Base-by-base conservation (phyloP, 2,113 vertebrate species). In the Megaceryle maxima region DNA sequence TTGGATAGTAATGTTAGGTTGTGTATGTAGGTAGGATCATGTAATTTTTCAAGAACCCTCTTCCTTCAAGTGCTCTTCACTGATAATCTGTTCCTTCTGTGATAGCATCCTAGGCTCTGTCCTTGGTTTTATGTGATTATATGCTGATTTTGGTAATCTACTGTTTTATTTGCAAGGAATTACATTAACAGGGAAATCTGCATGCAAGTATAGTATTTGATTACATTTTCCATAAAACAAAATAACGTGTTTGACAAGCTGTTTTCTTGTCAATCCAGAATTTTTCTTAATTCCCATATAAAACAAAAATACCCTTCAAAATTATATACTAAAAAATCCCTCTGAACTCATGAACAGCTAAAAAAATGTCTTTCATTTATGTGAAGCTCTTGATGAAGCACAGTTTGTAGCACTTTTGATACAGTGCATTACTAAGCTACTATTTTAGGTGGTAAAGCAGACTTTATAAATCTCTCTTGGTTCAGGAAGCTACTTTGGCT, bases 31-130 rank as follows among this genome's bases (percentile, higher is more conserved):
- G 31, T 37, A 50, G 64, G 15, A 29, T 50, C 16, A 19, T 73
- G 21, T 62, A 18, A 11, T 75, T 77, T 57, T 67, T 0, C 0
- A 43, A 73, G 24, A 66, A 28, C 9, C 9, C 6, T 66, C 11
- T 29, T 73, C 15, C 24, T 85, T 76, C 44, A 43, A 8, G 26
- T 68, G 13, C 10, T 63, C 8, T 62, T 80, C 50, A n/a, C 18
- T 53, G 37, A 25, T 79, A 64, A 48, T 69, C 31, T 41, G 14
- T 68, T 76, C 16, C 44, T 93, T 86, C 79, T 93, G 63, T 39
- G 24, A 53, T 2, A 74, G 9, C 14, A 6, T 62, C 80, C 29
- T 62, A 53, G 50, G 53, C 17, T 63, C 48, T 66, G 9, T 44
- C 16, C 66, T 70, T 37, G 41, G 3, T 83, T 80, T 86, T 88